These are phyloP conservation scores for Rhadina sibilatrix DNA, from an alignment of 2,113 vertebrate species.

Conservation along the genomic window DNA sequence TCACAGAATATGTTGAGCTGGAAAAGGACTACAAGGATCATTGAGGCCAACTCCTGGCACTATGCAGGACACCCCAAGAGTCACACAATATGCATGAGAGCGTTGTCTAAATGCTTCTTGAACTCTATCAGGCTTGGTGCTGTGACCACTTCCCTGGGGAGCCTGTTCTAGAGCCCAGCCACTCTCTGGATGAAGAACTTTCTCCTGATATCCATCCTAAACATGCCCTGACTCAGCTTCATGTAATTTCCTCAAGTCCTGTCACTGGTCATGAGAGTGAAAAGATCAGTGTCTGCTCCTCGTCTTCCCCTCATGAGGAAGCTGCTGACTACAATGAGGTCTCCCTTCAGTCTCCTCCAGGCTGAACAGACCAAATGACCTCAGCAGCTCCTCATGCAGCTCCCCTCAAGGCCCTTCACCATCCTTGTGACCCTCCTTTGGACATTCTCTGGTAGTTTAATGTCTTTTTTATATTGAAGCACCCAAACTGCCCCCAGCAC, in stretches of 20 bases:
- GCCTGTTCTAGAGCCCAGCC: not conserved
- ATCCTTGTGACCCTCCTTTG: fast-evolving
- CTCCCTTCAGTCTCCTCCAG: not conserved
- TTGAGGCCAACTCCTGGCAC: not conserved
- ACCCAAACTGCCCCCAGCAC: not conserved
- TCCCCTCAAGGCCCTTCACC: not conserved
- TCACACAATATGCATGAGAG: no score
- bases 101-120: not conserved
- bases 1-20: not conserved
- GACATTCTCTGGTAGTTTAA: not conserved
- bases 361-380: not conserved
- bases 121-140: not conserved
- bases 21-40: not conserved
- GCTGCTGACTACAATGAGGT: fast-evolving
- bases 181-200: not conserved
- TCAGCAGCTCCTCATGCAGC: fast-evolving
- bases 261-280: not conserved
- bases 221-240: not conserved
- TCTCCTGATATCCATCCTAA: not conserved
- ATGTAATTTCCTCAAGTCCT: not conserved
- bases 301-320: not conserved
- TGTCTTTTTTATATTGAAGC: fast-evolving
- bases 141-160: not conserved
- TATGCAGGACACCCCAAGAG: not conserved
- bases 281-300: not conserved